Conservation (phyloP, 1,140 invertebrate genomes). For the Pseudomyrmex dendroicus region DNA sequence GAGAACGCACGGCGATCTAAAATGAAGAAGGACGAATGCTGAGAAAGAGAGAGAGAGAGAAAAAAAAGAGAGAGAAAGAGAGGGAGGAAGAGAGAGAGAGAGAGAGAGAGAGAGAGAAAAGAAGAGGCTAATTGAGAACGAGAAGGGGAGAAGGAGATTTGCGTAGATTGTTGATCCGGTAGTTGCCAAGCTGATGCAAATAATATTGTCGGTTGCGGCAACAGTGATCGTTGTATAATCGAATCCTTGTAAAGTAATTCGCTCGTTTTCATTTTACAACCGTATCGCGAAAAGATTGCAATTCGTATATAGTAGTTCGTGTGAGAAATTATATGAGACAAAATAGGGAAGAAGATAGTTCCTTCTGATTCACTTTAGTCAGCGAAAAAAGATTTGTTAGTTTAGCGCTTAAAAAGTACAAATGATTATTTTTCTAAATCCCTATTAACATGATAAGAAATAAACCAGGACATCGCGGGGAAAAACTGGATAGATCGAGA, state of each 20-base stretch:
- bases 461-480: not conserved
- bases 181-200: slow-evolving; percentile 23
- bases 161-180: slow-evolving; percentile 37
- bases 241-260: not conserved
- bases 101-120: not conserved
- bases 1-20: slow-evolving; percentile 38
- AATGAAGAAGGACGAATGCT: slow-evolving; percentile 22
- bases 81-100: too few species aligned
- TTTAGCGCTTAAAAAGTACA: not conserved
- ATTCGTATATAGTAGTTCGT: not conserved
- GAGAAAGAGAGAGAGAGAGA: not conserved
- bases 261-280: not conserved
- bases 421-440: not conserved
- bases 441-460: not conserved
- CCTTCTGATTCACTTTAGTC: not conserved
- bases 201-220: slow-evolving; percentile 7
- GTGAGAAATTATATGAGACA: not conserved
- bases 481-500: slow-evolving; percentile 4
- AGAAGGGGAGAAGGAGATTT: not conserved
- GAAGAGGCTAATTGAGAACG: slow-evolving; percentile 5
- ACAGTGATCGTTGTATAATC: not conserved
- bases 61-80: too few species aligned
- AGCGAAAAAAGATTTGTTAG: too few species aligned
- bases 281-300: not conserved
- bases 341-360: not conserved